phyloP scores from a whole-genome alignment of 2,888 invertebrate genomes.

The Frankliniella fusca region DNA sequence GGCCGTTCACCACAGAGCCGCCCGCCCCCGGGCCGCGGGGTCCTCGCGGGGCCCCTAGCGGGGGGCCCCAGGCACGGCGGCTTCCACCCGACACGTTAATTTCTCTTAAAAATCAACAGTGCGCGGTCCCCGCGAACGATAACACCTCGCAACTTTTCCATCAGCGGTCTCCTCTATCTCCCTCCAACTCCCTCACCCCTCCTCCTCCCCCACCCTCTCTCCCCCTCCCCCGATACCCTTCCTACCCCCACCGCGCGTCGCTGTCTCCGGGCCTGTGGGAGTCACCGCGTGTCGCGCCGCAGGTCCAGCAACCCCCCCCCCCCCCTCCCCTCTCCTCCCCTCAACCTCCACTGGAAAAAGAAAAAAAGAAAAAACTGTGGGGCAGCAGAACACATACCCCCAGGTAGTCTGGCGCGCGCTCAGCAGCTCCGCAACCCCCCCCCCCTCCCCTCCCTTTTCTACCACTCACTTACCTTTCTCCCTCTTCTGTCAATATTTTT shows the following conservation, averaged over 20 bases:
- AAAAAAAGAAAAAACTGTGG: too few relatives aligned
- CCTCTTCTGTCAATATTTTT: conserved; percentile 18
- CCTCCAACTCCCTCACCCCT: conserved; percentile 19
- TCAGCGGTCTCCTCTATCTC: background rate
- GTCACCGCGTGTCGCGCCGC: background rate
- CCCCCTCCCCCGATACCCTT: background rate
- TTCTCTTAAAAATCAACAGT: background rate
- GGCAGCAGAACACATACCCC: background rate
- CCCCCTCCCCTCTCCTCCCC: too few relatives aligned
- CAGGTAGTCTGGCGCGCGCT: background rate
- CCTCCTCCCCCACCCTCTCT: background rate
- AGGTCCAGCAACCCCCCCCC: background rate
- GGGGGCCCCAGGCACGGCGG: too few relatives aligned
- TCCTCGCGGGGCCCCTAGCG: too few relatives aligned
- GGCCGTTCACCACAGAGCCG: too few relatives aligned
- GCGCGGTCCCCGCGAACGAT: background rate
- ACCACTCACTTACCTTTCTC: too few relatives aligned
- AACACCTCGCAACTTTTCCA: background rate
- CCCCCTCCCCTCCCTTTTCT: too few relatives aligned
- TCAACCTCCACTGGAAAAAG: background rate
- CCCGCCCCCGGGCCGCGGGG: too few relatives aligned
- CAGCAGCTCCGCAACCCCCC: too few relatives aligned
- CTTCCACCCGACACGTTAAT: background rate
- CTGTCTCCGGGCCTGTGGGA: too few relatives aligned
- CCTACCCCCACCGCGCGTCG: background rate